Evolutionary conservation across 2,113 vertebrate species (phyloP).

Genomic region (Corydoras sp.): DNA sequence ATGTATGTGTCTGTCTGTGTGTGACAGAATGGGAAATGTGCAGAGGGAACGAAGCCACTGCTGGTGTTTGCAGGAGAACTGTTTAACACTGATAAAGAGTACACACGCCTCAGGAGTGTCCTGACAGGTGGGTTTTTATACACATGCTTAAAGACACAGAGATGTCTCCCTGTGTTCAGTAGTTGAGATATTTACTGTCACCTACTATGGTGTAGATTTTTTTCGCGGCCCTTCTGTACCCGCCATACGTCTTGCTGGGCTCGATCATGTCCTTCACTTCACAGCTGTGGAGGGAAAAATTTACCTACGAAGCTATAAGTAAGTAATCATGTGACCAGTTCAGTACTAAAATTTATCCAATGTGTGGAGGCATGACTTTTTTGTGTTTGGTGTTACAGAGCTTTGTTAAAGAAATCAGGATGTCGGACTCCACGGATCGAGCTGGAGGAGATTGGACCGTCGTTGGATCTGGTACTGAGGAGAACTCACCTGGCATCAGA

Average conservation of each 20-base stretch:
- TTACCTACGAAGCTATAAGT: conserved; percentile 93
- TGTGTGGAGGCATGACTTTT: neutral
- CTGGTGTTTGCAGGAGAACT: conserved; percentile 88
- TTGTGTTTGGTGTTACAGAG: conserved; percentile 57
- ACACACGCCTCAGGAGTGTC: conserved; percentile 80
- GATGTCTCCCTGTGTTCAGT: no score
- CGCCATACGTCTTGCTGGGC: conserved; percentile 83
- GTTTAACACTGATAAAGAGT: conserved; percentile 79
- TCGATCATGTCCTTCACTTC: conserved; percentile 88
- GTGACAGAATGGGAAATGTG: conserved; percentile 76
- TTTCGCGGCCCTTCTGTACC: conserved; percentile 84
- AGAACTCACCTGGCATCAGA: conserved; percentile 90
- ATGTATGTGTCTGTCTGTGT: conserved; percentile 21
- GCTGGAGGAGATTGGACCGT: conserved; percentile 92
- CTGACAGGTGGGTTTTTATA: conserved; percentile 71
- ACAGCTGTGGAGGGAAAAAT: conserved; percentile 84
- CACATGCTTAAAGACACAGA: neutral
- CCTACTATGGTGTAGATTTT: conserved; percentile 72
- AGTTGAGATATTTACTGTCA: neutral
- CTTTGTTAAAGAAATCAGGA: conserved; percentile 90
- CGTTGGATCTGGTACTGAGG: conserved; percentile 80
- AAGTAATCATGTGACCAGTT: conserved; percentile 34
- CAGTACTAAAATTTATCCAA: neutral
- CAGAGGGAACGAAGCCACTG: conserved; percentile 92
- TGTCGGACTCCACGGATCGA: conserved; percentile 89